Base-by-base conservation (phyloP, 2,888 invertebrate species). In the Agrotis clavis region DNA sequence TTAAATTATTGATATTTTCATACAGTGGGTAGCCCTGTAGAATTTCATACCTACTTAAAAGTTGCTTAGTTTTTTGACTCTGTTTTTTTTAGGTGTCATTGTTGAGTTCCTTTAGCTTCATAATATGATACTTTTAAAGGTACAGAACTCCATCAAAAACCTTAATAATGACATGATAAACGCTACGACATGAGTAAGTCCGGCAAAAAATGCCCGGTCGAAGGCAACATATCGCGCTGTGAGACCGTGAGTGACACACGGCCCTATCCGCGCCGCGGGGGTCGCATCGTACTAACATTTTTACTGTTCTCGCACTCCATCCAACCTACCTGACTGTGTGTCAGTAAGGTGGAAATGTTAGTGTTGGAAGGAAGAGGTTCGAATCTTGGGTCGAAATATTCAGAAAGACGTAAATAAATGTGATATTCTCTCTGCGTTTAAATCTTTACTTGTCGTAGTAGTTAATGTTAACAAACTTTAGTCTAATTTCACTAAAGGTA, bases 171-270 rank as follows among this genome's bases (percentile, higher is more conserved):
- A 87, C 87, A 85, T 86, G 86, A 84, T 86, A 80, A 85, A 86
- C 79, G 82, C 84, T 84, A 82, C 71, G 81, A 81, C 78, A 82
- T 81, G 76, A 63, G 74, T 77, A 65, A 67, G 77, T 70, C 69
- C 75, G 83, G 89, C 89, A 89, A 91, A 90, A 90, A 89, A 89
- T 78, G 84, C 71, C 82, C 77, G 82, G 82, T 86, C 83, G 85
- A 86, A 86, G 50, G 48, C 53, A 48, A 59, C 57, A 84, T 87
- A 85, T 89, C 87, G 57, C 41, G 35, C 35, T 86, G 87, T 92
- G 94, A 95, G 94, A 94, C 87, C 86, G 87, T 92, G 94, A 95
- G 94, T 95, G 95, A 95, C 95, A 92, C 88, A 88, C 90, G 89
- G 89, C 89, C 82, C 88, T 89, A 88, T 86, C 87, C 86, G 81